A percentile compares a stretch with the other conserved stretches of the same genome.
phyloP scores from a whole-genome alignment of 35 echinoderm and acorn worm species.

The Amphiura filiformis region DNA sequence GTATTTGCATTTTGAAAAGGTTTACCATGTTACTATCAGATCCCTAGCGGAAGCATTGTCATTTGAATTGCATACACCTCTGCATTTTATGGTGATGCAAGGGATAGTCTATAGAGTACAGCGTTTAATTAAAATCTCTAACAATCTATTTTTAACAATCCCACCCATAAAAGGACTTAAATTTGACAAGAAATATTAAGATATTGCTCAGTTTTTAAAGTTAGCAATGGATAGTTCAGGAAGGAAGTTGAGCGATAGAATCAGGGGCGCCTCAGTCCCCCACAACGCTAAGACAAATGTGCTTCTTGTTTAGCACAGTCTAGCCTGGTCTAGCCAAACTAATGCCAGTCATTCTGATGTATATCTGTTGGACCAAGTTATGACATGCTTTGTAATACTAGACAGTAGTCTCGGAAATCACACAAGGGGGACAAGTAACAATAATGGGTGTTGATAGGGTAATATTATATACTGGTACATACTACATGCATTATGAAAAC shows the following conservation, averaged over 20 bases:
- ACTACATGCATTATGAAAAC: too few relatives aligned
- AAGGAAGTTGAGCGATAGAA: not conserved
- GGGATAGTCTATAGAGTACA: too few relatives aligned
- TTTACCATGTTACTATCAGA: too few relatives aligned
- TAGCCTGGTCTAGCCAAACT: not conserved
- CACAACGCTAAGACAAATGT: not conserved
- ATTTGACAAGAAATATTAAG: not conserved
- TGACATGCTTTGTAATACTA: not conserved
- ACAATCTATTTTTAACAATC: too few relatives aligned
- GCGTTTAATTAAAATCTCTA: too few relatives aligned
- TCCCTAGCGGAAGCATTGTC: too few relatives aligned
- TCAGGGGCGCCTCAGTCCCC: not conserved
- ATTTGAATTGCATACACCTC: too few relatives aligned
- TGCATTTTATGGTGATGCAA: too few relatives aligned
- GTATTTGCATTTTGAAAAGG: too few relatives aligned
- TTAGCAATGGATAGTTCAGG: not conserved
- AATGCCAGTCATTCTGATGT: conserved; percentile 7
- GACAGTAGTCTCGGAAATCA: not conserved
- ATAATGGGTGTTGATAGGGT: not conserved
- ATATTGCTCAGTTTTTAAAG: not conserved
- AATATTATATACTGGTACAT: not conserved
- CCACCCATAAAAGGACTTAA: too few relatives aligned
- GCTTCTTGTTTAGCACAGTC: not conserved
- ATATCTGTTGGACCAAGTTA: not conserved
- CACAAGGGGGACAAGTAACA: not conserved